Percentiles rank a stretch among this genome's conserved stretches.
These are phyloP conservation scores for Caenorhabditis uteleia DNA, from an alignment of 2,888 invertebrate genomes.

Conservation along the genomic window DNA sequence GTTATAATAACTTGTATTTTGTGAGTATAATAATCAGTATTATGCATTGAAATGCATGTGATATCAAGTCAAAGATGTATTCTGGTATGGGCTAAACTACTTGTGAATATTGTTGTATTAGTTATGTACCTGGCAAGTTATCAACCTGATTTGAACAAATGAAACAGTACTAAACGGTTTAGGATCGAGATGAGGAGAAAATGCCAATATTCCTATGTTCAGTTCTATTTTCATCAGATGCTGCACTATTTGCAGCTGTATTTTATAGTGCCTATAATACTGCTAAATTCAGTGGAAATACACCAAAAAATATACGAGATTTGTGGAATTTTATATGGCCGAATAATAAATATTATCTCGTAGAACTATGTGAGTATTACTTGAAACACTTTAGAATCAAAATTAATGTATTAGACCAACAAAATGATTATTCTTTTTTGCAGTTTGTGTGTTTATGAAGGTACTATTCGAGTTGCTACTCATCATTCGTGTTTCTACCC, in stretches of 20 bases:
- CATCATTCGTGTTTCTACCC: constrained; percentile 18
- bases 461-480: constrained; percentile 33
- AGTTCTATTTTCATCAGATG: constrained; percentile 24
- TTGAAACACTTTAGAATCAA: not conserved
- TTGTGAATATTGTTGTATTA: constrained; percentile 22
- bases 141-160: no score
- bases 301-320: constrained; percentile 3
- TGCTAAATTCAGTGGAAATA: not conserved
- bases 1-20: not conserved
- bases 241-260: constrained; percentile 10
- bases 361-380: constrained; percentile 13
- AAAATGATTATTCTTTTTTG: constrained; percentile 6
- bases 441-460: constrained; percentile 39
- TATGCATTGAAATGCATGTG: constrained; percentile 14
- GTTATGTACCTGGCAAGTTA: constrained; percentile 44
- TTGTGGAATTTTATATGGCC: constrained; percentile 19
- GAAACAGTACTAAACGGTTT: not conserved
- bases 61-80: constrained; percentile 36
- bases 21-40: not conserved
- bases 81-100: constrained; percentile 12
- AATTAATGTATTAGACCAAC: not conserved
- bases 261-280: constrained; percentile 8
- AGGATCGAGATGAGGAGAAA: constrained; percentile 13
- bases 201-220: constrained; percentile 23
- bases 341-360: constrained; percentile 10